Evolutionary conservation across 1,140 invertebrate species (phyloP), one percentile per base, ranked within the genome.

Genomic region (Pseudomyrmex concolor): DNA sequence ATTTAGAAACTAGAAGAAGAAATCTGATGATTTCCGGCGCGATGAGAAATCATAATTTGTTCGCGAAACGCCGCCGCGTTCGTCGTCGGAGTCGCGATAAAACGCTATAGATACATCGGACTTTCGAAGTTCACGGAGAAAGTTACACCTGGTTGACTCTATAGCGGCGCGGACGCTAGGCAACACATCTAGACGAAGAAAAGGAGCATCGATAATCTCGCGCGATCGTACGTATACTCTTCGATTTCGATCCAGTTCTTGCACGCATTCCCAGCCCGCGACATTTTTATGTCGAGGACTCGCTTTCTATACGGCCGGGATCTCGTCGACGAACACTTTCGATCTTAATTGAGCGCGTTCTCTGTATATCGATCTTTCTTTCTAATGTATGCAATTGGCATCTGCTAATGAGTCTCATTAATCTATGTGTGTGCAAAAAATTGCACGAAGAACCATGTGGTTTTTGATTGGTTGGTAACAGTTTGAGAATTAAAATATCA

Each of bases 111-210:
- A 84, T 83, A 84, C 59, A 70, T 7, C 77, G 72, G 81, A 90
- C 89, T 90, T 90, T 90, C 89, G 85, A 80, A 90, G 89, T 86
- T 72, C 87, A 90, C 60, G 89, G 89, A 89, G 89, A 90, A 90
- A 90, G 89, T 90, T 86, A 86, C 77, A 72, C 86, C 73, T 62
- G 83, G 84, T 81, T 86, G 80, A 84, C 74, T 81, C 59, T 63
- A 57, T 62, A 34, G 50, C 34, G 34, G 34, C 34, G 59, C 48
- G 66, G 72, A 50, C 59, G 57, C 85, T 73, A 72, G 59, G 45
- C 73, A 57, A 84, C 72, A 81, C 64, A 74, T 86, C 71, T 83
- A 70, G 84, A 88, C 59, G 63, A 84, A 88, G 86, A 85, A 84
- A 88, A 89, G 83, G 71, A 73, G 62, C 15, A 86, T 70, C 71